Evolutionary conservation across 35 echinoderm and acorn worm species (phyloP), one percentile per base, ranked within the genome.

Genomic region (Patiria miniata): DNA sequence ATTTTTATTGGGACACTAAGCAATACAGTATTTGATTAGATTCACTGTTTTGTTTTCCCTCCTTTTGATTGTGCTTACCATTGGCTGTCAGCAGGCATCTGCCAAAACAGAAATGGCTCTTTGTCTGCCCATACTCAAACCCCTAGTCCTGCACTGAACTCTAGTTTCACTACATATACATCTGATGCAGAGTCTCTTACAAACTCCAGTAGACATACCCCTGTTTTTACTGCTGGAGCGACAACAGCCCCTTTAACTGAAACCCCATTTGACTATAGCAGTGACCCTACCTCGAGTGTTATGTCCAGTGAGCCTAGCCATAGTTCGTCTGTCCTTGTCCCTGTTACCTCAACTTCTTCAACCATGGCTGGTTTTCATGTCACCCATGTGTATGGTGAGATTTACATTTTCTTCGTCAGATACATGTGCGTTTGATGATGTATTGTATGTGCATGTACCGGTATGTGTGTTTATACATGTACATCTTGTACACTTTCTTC

Each of bases 321-420:
- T 73, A 73, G 34, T 73, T 26, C 34, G 65, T 73, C 65, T 73
- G 65, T 73, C 65, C 23, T 26, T 73, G 65, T 73, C 34, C 10
- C 7, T 73, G 65, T 73, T 73, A 73, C 22, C 65, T 73, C 65
- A 10, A 73, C 21, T 22, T 30, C 65, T 26, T 73, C 65, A 73
- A 30, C 29, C 26, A 28, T 73, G 65, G 65, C 65, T 73, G 65
- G 65, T 73, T 28, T 73, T 73, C 65, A 73, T 73, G 65, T 73
- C 65, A 36, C 65, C 65, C 19, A 9, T 16, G 65, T 73, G 65
- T 73, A 73, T 73, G 65, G 65, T 73, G 65, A 73, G 65, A 30
- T 34, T 34, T 36, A 73, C 65, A 36, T 73, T 73, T 73, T 73
- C 65, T 73, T 18, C 12, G 42, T 47, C 42, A 47, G n/a, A n/a